Conservation (phyloP, 1,140 invertebrate genomes). For the Ladona fulva region DNA sequence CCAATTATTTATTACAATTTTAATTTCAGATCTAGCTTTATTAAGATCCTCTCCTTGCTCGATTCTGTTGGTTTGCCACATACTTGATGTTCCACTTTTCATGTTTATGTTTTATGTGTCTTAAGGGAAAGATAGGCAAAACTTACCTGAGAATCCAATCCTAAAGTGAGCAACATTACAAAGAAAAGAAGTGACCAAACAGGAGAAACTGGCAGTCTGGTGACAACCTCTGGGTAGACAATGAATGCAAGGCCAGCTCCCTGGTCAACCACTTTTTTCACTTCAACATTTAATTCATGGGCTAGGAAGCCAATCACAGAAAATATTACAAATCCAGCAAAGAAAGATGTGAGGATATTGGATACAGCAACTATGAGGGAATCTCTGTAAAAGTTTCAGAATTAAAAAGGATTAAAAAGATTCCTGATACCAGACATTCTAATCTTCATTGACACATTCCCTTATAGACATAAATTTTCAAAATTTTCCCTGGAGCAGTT, state of each 20-base stretch:
- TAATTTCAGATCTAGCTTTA: no score
- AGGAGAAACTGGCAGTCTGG: conserved; percentile 66
- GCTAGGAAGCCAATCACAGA: conserved; percentile 70
- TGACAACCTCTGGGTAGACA: conserved; percentile 78
- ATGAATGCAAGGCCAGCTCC: conserved; percentile 75
- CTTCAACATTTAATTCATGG: conserved; percentile 58
- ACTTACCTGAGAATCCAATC: conserved; percentile 60
- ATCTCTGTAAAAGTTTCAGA: conserved; percentile 38
- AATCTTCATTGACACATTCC: no score
- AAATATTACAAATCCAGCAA: conserved; percentile 69
- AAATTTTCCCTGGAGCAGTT: no score
- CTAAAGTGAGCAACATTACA: conserved; percentile 68
- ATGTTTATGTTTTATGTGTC: no score
- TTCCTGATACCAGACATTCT: no score
- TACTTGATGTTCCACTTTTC: no score
- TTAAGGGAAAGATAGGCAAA: no score
- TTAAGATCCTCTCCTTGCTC: no score
- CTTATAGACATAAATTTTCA: no score
- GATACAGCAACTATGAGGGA: conserved; percentile 65
- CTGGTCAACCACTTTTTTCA: conserved; percentile 63
- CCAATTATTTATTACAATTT: neutral
- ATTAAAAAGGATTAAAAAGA: no score
- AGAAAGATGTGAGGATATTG: conserved; percentile 68
- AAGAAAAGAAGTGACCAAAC: conserved; percentile 82
- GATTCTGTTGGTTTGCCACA: no score